A percentile compares a stretch with the other conserved stretches of the same genome.
Conservation (phyloP, 1,140 invertebrate genomes). For the Euura lappo region DNA sequence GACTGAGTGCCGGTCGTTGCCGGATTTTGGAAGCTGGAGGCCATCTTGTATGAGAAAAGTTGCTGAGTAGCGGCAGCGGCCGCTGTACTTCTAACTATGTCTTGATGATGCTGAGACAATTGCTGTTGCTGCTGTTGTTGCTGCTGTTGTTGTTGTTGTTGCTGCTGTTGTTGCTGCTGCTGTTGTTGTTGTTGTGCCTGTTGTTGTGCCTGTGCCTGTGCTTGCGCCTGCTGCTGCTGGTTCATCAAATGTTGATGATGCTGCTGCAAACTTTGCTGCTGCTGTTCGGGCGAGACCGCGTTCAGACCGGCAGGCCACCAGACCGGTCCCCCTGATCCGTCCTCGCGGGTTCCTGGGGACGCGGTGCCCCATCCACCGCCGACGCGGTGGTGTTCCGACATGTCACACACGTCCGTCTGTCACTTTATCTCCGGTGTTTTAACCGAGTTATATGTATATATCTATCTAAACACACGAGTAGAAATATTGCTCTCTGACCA, state of each 20-base stretch:
- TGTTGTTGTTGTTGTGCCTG: conserved; percentile 35
- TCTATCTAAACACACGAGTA: conserved; percentile 20
- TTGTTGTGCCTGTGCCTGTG: conserved; percentile 51
- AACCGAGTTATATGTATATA: neutral
- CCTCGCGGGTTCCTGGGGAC: conserved; percentile 60
- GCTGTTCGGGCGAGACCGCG: conserved; percentile 48
- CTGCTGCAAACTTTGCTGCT: conserved; percentile 54
- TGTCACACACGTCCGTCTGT: conserved; percentile 38
- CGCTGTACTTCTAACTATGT: conserved; percentile 62
- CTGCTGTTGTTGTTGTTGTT: conserved; percentile 62
- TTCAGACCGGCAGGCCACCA: conserved; percentile 57
- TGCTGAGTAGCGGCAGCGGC: conserved; percentile 72
- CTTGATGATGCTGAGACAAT: conserved; percentile 54
- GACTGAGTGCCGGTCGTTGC: conserved; percentile 61
- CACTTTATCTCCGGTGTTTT: conserved; percentile 17
- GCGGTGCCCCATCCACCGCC: conserved; percentile 59
- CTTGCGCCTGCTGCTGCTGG: conserved; percentile 40
- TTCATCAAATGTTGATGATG: conserved; percentile 43
- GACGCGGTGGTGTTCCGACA: conserved; percentile 60
- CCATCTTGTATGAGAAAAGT: conserved; percentile 84
- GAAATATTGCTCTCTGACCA: conserved; percentile 13
- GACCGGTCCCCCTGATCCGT: conserved; percentile 59
- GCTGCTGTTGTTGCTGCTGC: conserved; percentile 29
- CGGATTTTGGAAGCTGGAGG: conserved; percentile 77
- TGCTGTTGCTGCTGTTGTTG: conserved; percentile 49